Conservation (phyloP, 2,888 invertebrate species). For the Drosophila mayaguana region DNA sequence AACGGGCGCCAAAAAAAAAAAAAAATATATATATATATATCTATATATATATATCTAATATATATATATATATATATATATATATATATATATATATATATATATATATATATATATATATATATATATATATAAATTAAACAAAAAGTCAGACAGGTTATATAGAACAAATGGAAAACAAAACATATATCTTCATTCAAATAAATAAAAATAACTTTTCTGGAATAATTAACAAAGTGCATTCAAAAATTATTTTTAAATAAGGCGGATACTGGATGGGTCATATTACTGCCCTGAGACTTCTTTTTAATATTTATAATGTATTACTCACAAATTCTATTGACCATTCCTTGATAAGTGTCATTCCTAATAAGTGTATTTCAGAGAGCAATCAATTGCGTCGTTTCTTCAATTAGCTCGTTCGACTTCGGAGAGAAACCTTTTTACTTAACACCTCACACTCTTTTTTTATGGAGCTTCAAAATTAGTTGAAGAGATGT, state of each 20-base stretch:
- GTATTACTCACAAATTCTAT: too few species aligned
- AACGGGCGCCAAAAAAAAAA: conserved; percentile 28
- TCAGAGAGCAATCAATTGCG: too few species aligned
- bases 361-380: too few species aligned
- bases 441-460: too few species aligned
- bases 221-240: conserved; percentile 75
- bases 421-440: too few species aligned
- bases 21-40: conserved; percentile 9
- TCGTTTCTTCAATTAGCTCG: too few species aligned
- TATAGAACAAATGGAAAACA: conserved; percentile 62
- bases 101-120: conserved; percentile 9
- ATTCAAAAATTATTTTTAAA: conserved; percentile 4
- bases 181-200: conserved; percentile 79
- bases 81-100: conserved; percentile 11
- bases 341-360: too few species aligned
- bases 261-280: background rate
- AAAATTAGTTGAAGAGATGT: too few species aligned
- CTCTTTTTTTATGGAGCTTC: too few species aligned
- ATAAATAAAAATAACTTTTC: conserved; percentile 83
- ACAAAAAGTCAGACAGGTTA: conserved; percentile 58
- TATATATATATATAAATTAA: conserved; percentile 24
- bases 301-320: too few species aligned
- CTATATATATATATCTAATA: conserved; percentile 12
- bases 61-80: conserved; percentile 10
- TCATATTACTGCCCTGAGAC: background rate